Conservation (phyloP, 2,797 vertebrate species). For the Danio tinwini region DNA sequence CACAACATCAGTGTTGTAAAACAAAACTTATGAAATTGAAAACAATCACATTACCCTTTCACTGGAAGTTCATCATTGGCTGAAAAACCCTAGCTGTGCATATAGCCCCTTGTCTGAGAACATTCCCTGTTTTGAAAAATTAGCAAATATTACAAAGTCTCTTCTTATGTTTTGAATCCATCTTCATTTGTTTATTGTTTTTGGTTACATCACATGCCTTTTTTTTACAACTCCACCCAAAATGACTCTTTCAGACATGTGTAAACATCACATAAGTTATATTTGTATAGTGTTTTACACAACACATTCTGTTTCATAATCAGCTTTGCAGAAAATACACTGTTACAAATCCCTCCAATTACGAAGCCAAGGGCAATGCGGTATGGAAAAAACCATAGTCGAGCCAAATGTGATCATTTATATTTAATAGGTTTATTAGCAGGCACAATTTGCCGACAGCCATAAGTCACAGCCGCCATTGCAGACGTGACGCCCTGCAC, state of each 20-base stretch:
- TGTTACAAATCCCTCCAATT: neutral
- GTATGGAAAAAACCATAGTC: neutral
- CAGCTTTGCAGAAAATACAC: neutral
- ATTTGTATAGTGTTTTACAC: neutral
- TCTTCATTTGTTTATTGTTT: neutral
- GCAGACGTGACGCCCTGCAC: neutral
- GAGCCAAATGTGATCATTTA: neutral
- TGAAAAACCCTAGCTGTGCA: no score
- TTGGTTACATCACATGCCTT: neutral
- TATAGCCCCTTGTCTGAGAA: no score
- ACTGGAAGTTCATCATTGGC: no score
- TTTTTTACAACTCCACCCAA: neutral
- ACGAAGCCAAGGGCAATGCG: neutral
- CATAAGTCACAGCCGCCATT: neutral
- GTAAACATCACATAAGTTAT: neutral
- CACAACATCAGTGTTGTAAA: no score
- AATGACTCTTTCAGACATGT: neutral
- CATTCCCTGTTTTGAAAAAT: no score
- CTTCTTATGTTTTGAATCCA: neutral
- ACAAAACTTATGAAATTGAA: no score
- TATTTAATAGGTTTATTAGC: conserved; percentile 13
- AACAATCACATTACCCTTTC: no score
- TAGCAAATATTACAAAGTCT: neutral
- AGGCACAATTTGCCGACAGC: neutral
- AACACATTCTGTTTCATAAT: neutral